Conservation (phyloP, 2,113 vertebrate species). For the Oryzias melastigma region DNA sequence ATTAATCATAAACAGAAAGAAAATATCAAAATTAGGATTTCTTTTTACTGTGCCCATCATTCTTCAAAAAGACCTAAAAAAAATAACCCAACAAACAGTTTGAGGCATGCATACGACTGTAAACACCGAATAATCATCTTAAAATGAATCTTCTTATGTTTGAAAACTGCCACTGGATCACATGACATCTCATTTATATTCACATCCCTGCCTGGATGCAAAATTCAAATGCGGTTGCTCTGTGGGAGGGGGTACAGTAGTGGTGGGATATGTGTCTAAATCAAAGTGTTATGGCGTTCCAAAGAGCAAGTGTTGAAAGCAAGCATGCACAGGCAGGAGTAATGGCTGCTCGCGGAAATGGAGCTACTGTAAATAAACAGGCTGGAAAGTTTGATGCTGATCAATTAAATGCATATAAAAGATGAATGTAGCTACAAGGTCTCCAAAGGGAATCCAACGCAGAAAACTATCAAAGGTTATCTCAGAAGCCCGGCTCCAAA, state of each 20-base stretch:
- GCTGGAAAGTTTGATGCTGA: not conserved
- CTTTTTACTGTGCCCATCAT: not conserved
- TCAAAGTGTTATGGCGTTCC: constrained; percentile 43
- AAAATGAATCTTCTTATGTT: constrained; percentile 49
- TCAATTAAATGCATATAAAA: constrained; percentile 1
- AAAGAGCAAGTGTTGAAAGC: constrained; percentile 41
- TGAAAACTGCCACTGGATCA: constrained; percentile 28
- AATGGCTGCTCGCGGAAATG: constrained; percentile 21
- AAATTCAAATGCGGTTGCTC: constrained; percentile 54
- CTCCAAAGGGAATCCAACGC: not conserved
- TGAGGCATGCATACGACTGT: constrained; percentile 40
- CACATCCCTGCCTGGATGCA: constrained; percentile 38
- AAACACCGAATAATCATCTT: constrained; percentile 42
- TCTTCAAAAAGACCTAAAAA: not conserved
- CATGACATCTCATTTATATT: constrained; percentile 62
- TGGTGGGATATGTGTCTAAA: constrained; percentile 34
- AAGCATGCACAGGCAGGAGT: constrained; percentile 37
- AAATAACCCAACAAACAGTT: constrained; percentile 52
- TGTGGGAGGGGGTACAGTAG: constrained; percentile 35
- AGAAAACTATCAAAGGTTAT: not conserved
- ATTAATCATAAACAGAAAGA: no score
- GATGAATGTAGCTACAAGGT: not conserved
- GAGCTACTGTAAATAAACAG: constrained; percentile 12
- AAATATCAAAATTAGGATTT: no score
- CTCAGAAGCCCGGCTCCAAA: no score